Percentiles rank a stretch among this genome's conserved stretches.
phyloP scores from a whole-genome alignment of 2,113 vertebrate species.

The Stigmatopora argus region DNA sequence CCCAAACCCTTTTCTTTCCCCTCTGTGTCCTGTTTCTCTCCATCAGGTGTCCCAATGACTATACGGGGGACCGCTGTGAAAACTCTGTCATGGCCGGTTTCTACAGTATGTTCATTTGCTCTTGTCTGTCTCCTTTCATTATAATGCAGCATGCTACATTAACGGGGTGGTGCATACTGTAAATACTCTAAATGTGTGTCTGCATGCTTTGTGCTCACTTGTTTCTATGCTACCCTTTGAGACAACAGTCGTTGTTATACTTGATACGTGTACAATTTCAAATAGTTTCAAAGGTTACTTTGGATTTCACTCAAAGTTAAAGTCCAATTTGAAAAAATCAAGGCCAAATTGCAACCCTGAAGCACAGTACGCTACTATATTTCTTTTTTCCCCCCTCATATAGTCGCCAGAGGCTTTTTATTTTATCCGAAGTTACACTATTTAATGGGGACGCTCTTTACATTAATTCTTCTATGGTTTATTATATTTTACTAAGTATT shows the following conservation, averaged over 20 bases:
- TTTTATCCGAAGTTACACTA: neutral
- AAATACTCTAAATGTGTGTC: conserved; percentile 16
- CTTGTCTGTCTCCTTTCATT: conserved; percentile 62
- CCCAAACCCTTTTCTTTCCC: conserved; percentile 21
- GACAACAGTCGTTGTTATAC: neutral
- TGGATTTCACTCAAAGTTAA: neutral
- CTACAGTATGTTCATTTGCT: conserved; percentile 97
- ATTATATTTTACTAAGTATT: conserved; percentile 4
- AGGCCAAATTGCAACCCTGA: neutral
- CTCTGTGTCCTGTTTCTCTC: conserved; percentile 71
- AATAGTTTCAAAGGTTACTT: neutral
- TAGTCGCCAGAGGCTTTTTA: neutral
- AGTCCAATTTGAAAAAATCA: neutral
- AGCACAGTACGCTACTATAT: neutral
- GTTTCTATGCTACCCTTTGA: conserved; percentile 44
- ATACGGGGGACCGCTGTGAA: conserved; percentile 99
- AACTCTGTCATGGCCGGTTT: conserved; percentile 99
- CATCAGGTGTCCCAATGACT: conserved; percentile 99
- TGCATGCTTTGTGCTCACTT: conserved; percentile 42
- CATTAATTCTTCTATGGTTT: neutral
- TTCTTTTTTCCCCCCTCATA: neutral
- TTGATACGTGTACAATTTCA: neutral
- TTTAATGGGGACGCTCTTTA: neutral
- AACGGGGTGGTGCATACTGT: conserved; percentile 37
- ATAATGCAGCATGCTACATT: conserved; percentile 60